Evolutionary conservation across 2,113 vertebrate species (phyloP), one percentile per base, ranked within the genome.

Genomic region (Notarius quadriscutis): DNA sequence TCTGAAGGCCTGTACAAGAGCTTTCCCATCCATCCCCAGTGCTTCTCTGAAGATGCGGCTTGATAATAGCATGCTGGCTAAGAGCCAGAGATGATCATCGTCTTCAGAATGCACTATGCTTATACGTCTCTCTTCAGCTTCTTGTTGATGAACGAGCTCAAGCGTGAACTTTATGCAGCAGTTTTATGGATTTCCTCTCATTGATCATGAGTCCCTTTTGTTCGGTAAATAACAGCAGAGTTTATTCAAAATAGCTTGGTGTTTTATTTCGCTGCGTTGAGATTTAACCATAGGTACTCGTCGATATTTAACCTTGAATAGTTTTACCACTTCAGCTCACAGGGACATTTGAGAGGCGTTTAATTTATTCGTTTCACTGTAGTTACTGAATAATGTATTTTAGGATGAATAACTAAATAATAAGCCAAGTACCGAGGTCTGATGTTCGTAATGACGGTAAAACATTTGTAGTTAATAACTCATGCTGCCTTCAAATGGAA

Each of bases 1-100:
- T 93, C 91, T 92, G 91, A 95, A 94, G 92, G 92, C 92, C 93
- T 94, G 93, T 94, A 91, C 92, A 92, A 92, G 88, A 90, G 93
- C 92, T 93, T 94, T 94, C 93, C 92, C 92, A 91, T 89, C 91
- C 86, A 88, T 94, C 92, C 92, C 93, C 86, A 85, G 92, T 92
- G 93, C 91, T 91, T 93, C 88, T 87, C 84, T 91, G 90, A 88
- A 91, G 90, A 93, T 89, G 87, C 86, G 90, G 90, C 91, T 91
- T 95, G 93, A 94, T 95, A 94, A 94, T 94, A 91, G 90, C 90
- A 89, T 87, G 92, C 91, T 93, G 93, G 93, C 93, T 91, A 86
- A 87, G 89, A 88, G 89, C 92, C 94, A 93, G 91, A 91, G 89
- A 91, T 41, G 41, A 41, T 41, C 41, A 41, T 91, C 91, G 91